Evolutionary conservation across 1,140 invertebrate species (phyloP), one percentile per base, ranked within the genome.

Genomic region (Achroia grisella): DNA sequence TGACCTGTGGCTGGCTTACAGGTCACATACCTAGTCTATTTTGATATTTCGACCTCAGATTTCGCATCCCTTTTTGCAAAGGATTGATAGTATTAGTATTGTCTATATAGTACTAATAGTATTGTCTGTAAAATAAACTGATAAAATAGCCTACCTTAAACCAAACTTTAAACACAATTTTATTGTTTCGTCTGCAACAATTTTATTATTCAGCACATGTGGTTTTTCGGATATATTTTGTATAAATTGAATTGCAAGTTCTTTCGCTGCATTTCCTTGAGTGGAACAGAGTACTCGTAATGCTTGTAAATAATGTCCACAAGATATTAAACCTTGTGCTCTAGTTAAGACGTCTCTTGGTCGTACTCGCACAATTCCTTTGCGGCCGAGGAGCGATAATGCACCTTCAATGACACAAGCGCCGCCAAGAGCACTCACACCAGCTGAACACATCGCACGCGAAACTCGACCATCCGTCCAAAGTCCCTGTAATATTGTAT

Each of bases 311-410:
- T 90, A 89, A n/a, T 89, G 72, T 30, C 89, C 91, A 61, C 90
- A 90, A 2, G 57, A 27, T 10, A 78, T 39, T 32, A 76, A 68
- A 0, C 73, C 70, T 46, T 69, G 62, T 0, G 73, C 69, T 13
- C 79, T 56, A 0, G 73, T 58, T 0, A 76, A 50, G 67, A 84
- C 91, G 90, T 69, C 92, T 80, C 48, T 94, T 69, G 62, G 94
- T 73, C 74, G 97, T 92, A 60, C 91, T 90, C 95, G 96, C 95
- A 8, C 92, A 90, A 66, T 96, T 84, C 60, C 98, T 89, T 45
- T 91, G 0, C 93, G 93, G 0, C 97, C 97, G 14, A 99, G 84
- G 1, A 98, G 64, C 42, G 97, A 89, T 8, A 98, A 75, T 58
- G 97, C 93, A 37, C 92, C 93, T 30, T 93, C 93, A 52, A 92